Evolutionary conservation across 2,113 vertebrate genomes (phyloP).

Genomic region (Macaca mulatta): DNA sequence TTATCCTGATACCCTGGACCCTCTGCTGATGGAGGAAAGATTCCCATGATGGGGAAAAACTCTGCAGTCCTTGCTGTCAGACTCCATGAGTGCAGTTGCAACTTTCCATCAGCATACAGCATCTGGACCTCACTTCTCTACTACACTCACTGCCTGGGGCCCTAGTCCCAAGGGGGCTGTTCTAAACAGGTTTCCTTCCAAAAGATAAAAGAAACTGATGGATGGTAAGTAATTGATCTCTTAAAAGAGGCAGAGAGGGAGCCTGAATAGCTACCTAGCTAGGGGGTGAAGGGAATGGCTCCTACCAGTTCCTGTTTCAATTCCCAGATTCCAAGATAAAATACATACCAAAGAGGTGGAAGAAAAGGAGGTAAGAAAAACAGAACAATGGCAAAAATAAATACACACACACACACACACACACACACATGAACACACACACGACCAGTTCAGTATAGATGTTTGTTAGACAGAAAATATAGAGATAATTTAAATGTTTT

Average conservation of each 20-base stretch:
- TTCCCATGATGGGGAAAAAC: not conserved
- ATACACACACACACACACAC: not conserved
- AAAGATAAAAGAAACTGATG: not conserved
- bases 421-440: not conserved
- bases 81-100: not conserved
- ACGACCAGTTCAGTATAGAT: not conserved
- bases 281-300: not conserved
- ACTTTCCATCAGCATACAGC: not conserved
- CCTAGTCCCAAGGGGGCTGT: not conserved
- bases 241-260: not conserved
- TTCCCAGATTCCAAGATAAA: not conserved
- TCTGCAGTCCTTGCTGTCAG: not conserved
- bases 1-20: not conserved
- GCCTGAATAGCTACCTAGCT: not conserved
- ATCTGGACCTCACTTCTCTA: not conserved
- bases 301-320: not conserved
- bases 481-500: not conserved
- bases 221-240: slow-evolving; percentile 41
- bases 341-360: not conserved
- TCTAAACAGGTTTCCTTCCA: slow-evolving; percentile 53
- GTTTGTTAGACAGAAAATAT: not conserved
- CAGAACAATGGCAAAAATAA: not conserved
- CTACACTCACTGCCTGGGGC: not conserved
- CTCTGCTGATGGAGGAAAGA: not conserved
- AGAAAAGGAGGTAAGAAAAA: not conserved